These are phyloP conservation scores for Chymomyza amoena DNA, from an alignment of 2,888 invertebrate genomes.

Conservation along the genomic window DNA sequence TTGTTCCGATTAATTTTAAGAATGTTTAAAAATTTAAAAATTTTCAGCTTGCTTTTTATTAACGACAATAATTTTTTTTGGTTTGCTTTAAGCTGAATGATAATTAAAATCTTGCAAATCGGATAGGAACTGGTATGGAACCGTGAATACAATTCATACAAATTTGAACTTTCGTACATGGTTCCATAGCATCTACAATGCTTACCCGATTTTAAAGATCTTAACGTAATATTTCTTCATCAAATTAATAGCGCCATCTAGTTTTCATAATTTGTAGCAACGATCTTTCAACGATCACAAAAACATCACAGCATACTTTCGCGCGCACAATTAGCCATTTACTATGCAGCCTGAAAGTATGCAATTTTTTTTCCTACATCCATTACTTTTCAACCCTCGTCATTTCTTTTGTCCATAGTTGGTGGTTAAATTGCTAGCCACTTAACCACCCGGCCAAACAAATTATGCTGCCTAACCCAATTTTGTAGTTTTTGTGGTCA, in stretches of 20 bases:
- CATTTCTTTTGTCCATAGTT: constrained; percentile 1
- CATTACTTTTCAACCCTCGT: constrained; percentile 28
- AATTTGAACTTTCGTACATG: too few species aligned
- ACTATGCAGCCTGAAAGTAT: background rate
- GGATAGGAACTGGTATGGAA: too few species aligned
- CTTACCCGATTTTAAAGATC: too few species aligned
- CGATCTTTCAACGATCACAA: background rate
- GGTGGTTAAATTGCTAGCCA: constrained; percentile 41
- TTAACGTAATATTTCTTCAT: too few species aligned
- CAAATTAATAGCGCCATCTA: constrained; percentile 16
- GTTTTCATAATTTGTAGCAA: background rate
- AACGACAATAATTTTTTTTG: too few species aligned
- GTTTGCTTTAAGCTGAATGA: too few species aligned
- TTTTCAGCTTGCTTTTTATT: too few species aligned
- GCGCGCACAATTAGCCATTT: background rate
- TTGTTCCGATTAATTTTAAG: too few species aligned
- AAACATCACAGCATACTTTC: background rate
- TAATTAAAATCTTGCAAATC: too few species aligned
- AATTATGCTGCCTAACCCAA: constrained; percentile 46
- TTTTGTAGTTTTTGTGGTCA: constrained; percentile 52
- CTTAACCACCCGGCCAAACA: constrained; percentile 34
- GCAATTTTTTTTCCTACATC: background rate
- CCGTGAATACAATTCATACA: too few species aligned
- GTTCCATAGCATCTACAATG: too few species aligned
- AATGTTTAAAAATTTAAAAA: too few species aligned